Conservation (phyloP, 2,113 vertebrate species). For the Isichthys henryi region DNA sequence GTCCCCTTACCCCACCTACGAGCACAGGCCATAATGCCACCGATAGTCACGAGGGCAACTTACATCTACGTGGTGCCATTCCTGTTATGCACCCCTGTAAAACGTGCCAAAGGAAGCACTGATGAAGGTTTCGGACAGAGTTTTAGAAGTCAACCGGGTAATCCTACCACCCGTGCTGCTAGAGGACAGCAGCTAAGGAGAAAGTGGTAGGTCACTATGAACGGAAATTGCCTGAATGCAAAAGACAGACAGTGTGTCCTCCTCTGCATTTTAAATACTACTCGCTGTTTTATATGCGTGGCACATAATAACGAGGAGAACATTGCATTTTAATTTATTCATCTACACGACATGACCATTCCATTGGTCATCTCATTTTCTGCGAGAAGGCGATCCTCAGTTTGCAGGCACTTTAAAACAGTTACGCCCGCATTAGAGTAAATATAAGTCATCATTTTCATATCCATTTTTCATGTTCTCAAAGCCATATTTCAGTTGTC, state of each 20-base stretch:
- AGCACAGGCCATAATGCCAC: neutral
- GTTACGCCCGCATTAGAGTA: constrained; percentile 28
- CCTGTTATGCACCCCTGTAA: neutral
- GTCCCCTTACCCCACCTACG: neutral
- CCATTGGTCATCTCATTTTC: neutral
- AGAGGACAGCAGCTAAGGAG: neutral
- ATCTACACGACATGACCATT: constrained; percentile 10
- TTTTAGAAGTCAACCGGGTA: neutral
- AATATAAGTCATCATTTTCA: constrained; percentile 25
- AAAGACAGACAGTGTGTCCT: constrained; percentile 22
- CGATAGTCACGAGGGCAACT: neutral
- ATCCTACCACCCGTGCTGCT: constrained; percentile 14
- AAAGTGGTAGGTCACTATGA: constrained; percentile 26
- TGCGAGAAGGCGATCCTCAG: constrained; percentile 24
- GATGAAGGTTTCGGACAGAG: neutral
- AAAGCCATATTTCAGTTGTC: constrained; percentile 18
- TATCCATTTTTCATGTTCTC: constrained; percentile 3
- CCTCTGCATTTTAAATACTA: constrained; percentile 22
- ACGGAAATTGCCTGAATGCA: constrained; percentile 11
- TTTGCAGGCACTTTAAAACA: constrained; percentile 15
- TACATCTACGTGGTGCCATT: neutral
- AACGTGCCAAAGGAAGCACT: neutral
- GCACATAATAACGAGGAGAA: constrained; percentile 15
- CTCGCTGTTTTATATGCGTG: constrained; percentile 28
- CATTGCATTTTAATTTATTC: constrained; percentile 33